These are phyloP conservation scores for Bombyx mandarina DNA, from an alignment of 1,140 invertebrate genomes.

Conservation along the genomic window DNA sequence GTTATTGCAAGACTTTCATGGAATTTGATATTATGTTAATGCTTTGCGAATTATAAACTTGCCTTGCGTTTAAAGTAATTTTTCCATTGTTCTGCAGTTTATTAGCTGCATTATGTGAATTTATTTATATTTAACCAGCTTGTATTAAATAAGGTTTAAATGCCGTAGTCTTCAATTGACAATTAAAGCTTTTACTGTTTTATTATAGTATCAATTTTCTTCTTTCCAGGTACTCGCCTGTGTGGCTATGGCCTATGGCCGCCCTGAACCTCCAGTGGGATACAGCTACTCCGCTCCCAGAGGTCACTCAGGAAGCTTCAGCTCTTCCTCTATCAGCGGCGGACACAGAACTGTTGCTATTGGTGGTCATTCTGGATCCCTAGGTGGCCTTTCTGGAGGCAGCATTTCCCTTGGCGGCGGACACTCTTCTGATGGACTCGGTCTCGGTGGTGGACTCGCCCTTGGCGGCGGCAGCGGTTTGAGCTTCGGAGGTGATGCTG, in stretches of 20 bases:
- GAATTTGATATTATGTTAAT: constrained; percentile 9
- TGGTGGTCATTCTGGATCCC: constrained; percentile 23
- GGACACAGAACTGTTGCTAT: constrained; percentile 30
- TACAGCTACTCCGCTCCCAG: constrained; percentile 61
- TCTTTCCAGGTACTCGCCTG: constrained; percentile 59
- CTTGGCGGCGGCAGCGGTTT: constrained; percentile 22
- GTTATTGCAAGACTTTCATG: constrained; percentile 14
- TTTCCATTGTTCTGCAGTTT: no score
- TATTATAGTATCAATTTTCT: not conserved
- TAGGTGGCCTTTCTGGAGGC: constrained; percentile 19
- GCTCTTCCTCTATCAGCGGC: constrained; percentile 31
- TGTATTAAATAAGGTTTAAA: not conserved
- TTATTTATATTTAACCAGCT: constrained; percentile 1
- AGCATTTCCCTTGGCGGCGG: constrained; percentile 30
- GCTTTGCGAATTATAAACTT: constrained; percentile 17
- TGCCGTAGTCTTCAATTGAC: not conserved
- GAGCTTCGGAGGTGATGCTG: constrained; percentile 18
- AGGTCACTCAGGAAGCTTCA: constrained; percentile 36
- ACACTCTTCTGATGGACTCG: constrained; percentile 28
- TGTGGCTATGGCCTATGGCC: constrained; percentile 56
- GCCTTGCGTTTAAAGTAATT: no score
- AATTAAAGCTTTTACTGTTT: not conserved
- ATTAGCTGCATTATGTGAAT: not conserved
- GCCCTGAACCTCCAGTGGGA: constrained; percentile 60
- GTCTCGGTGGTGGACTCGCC: constrained; percentile 23